Evolutionary conservation across 2,888 invertebrate genomes (phyloP).

Genomic region (Cecidostiba fungosa): DNA sequence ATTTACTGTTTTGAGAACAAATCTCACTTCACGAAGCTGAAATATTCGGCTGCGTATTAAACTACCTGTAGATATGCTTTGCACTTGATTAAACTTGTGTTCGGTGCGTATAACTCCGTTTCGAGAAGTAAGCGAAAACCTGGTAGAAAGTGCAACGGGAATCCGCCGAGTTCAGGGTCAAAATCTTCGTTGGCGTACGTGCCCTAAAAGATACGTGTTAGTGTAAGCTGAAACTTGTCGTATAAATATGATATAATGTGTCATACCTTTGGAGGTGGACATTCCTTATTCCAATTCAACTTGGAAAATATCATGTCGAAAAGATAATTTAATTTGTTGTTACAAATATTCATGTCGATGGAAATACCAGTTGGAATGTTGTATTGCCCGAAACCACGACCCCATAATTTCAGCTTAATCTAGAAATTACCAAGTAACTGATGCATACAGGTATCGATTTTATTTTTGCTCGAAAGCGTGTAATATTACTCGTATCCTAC

Average conservation of each 20-base stretch:
- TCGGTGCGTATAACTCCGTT: background rate
- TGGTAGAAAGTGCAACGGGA: background rate
- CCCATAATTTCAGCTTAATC: background rate
- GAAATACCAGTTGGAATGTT: constrained; percentile 19
- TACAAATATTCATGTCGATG: constrained; percentile 6
- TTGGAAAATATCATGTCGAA: too few species aligned
- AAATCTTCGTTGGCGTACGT: background rate
- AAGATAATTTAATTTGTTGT: background rate
- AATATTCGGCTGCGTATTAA: background rate
- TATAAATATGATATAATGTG: background rate
- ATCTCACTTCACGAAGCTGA: background rate
- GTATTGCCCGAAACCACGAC: constrained; percentile 14
- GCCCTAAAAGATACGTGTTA: background rate
- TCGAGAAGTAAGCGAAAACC: constrained; percentile 11
- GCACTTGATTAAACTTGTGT: background rate
- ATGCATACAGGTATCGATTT: background rate
- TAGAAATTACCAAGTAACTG: background rate
- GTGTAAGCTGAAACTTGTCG: background rate
- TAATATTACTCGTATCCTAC: background rate
- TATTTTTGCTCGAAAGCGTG: background rate
- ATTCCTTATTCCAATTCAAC: too few species aligned
- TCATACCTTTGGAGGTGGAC: too few species aligned
- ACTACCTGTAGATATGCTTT: background rate
- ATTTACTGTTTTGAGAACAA: constrained; percentile 7
- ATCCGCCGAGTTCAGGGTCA: background rate